These are phyloP conservation scores for Heliothis virescens DNA, from an alignment of 1,140 invertebrate species.

Conservation along the genomic window DNA sequence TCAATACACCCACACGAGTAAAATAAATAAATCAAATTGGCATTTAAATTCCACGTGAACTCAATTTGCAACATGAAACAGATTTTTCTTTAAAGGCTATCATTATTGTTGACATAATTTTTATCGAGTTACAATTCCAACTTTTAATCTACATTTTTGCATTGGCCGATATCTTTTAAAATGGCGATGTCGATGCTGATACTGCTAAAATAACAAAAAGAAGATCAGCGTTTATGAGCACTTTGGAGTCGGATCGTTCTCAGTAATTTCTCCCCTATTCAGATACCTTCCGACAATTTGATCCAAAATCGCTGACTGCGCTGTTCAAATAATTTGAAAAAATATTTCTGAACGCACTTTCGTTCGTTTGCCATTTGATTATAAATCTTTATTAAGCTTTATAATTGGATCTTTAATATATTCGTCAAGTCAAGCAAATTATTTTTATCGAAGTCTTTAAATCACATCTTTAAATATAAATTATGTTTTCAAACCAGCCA, in stretches of 20 bases:
- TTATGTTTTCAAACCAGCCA: no score
- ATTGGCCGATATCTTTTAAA: not conserved
- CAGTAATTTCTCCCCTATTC: slow-evolving; percentile 43
- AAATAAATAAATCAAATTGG: slow-evolving; percentile 25
- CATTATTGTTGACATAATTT: slow-evolving; percentile 24
- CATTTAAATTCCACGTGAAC: slow-evolving; percentile 22
- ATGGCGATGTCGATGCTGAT: slow-evolving; percentile 4
- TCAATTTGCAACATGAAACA: slow-evolving; percentile 32
- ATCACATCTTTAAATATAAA: no score
- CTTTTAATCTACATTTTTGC: slow-evolving; percentile 20
- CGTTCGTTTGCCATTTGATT: slow-evolving; percentile 20
- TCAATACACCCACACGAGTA: not conserved
- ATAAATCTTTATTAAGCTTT: not conserved
- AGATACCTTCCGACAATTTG: slow-evolving; percentile 37
- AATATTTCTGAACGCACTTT: slow-evolving; percentile 15
- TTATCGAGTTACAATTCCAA: slow-evolving; percentile 17
- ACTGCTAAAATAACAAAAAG: slow-evolving; percentile 40
- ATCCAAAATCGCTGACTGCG: slow-evolving; percentile 31
- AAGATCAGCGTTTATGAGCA: slow-evolving; percentile 41
- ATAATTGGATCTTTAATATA: slow-evolving; percentile 19
- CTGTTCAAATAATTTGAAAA: slow-evolving; percentile 33
- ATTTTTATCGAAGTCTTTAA: not conserved
- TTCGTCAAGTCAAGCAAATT: not conserved
- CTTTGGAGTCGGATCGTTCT: slow-evolving; percentile 38
- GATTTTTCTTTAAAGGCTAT: not conserved